phyloP scores from a whole-genome alignment of 2,797 vertebrate species.

The Sebastes trivittatus region DNA sequence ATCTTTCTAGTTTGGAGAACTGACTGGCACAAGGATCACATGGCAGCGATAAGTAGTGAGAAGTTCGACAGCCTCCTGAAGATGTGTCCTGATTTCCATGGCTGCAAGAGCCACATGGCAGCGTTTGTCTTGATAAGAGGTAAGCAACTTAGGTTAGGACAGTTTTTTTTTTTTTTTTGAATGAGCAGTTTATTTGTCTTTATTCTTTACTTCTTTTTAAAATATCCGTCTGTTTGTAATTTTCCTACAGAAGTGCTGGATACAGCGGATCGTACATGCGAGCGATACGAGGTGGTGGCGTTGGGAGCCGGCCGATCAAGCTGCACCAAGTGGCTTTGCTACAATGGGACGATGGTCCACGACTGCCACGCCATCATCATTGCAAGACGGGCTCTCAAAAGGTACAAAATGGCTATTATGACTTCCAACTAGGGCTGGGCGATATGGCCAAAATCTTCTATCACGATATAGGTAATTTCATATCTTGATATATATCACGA shows the following conservation, averaged over 20 bases:
- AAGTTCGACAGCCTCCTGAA: conserved; percentile 77
- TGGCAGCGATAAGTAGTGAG: conserved; percentile 73
- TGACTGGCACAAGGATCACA: conserved; percentile 77
- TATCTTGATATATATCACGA: no score
- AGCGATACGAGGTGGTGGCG: conserved; percentile 78
- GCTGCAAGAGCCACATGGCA: conserved; percentile 79
- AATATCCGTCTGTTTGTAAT: background rate
- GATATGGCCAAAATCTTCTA: no score
- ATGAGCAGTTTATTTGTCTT: no score
- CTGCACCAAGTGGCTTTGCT: conserved; percentile 75
- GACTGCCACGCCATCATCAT: conserved; percentile 82
- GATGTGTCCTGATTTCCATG: conserved; percentile 68
- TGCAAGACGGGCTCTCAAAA: conserved; percentile 80
- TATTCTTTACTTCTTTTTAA: background rate
- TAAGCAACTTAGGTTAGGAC: conserved; percentile 18
- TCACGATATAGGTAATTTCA: no score
- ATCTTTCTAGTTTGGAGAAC: conserved; percentile 57
- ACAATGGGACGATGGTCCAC: conserved; percentile 78
- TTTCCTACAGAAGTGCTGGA: conserved; percentile 61
- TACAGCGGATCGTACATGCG: conserved; percentile 36
- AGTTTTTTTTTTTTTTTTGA: background rate
- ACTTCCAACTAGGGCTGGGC: background rate
- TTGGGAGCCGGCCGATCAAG: conserved; percentile 77
- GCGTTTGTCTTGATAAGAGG: conserved; percentile 81
- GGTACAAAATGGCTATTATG: conserved; percentile 58